A percentile compares a stretch with the other conserved stretches of the same genome.
Conservation (phyloP, 2,888 invertebrate species). For the Drosophila tanythrix region DNA sequence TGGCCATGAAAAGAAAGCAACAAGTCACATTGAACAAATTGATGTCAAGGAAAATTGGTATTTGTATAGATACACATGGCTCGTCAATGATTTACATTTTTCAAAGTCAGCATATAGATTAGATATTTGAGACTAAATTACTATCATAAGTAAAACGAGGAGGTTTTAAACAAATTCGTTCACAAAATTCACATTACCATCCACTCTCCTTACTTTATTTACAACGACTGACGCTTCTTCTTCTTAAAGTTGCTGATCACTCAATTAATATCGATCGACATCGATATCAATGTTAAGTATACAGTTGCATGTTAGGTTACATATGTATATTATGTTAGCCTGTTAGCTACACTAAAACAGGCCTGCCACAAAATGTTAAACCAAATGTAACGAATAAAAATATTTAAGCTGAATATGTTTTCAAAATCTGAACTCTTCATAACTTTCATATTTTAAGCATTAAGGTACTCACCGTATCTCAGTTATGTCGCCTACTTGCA, state of each 20-base stretch:
- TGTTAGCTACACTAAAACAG: too few species aligned
- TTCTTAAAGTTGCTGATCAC: too few species aligned
- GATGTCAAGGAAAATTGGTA: neutral
- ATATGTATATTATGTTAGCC: too few species aligned
- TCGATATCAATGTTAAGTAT: too few species aligned
- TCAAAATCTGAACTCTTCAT: too few species aligned
- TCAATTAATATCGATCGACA: too few species aligned
- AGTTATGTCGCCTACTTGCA: slow-evolving; percentile 64
- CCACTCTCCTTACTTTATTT: too few species aligned
- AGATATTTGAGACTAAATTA: neutral
- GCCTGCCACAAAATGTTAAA: neutral
- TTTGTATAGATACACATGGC: neutral
- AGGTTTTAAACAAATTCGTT: neutral
- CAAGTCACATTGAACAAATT: neutral
- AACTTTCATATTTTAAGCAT: too few species aligned
- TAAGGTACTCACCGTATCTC: slow-evolving; percentile 78
- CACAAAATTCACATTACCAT: neutral
- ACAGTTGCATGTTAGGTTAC: too few species aligned
- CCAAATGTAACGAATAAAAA: neutral
- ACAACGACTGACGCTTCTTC: too few species aligned
- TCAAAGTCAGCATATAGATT: neutral
- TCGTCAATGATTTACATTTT: neutral
- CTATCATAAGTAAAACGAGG: neutral
- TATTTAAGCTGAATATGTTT: neutral
- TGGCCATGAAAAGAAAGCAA: neutral